Evolutionary conservation across 2,113 vertebrate genomes (phyloP).

Genomic region (Caranx ignobilis): DNA sequence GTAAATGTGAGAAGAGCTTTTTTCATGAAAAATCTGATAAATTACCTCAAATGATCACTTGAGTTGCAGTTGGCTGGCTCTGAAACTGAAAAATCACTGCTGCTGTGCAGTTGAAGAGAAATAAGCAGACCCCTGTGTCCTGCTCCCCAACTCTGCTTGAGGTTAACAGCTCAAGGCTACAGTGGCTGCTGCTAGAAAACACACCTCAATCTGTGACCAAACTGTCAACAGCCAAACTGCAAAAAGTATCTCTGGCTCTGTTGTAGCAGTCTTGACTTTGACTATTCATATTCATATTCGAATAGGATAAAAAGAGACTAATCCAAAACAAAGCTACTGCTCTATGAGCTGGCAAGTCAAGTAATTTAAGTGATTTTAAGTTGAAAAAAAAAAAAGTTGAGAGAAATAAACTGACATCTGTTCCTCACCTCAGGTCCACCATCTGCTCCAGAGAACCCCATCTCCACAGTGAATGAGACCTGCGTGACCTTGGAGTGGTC

Average conservation of each 20-base stretch:
- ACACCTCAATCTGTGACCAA: background rate
- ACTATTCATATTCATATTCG: too few species aligned
- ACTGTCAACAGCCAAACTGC: background rate
- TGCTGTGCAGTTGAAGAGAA: too few species aligned
- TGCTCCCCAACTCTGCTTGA: background rate
- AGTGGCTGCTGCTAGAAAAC: background rate
- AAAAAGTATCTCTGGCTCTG: too few species aligned
- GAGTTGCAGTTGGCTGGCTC: background rate
- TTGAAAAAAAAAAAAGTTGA: background rate
- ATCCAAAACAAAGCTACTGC: too few species aligned
- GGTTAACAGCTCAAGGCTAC: background rate
- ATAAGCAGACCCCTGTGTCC: background rate
- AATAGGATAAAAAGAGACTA: too few species aligned
- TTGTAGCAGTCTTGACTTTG: too few species aligned
- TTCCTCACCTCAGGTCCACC: conserved; percentile 79
- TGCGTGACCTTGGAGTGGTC: conserved; percentile 88
- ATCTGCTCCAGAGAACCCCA: conserved; percentile 86
- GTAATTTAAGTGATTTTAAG: too few species aligned
- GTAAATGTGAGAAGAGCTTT: background rate
- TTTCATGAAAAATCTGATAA: too few species aligned
- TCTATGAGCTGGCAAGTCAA: too few species aligned
- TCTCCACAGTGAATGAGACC: conserved; percentile 87
- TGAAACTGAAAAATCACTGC: background rate
- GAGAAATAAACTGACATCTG: background rate
- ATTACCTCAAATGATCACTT: background rate